phyloP scores from a whole-genome alignment of 1,140 invertebrate species.

The Pectinophora gossypiella region DNA sequence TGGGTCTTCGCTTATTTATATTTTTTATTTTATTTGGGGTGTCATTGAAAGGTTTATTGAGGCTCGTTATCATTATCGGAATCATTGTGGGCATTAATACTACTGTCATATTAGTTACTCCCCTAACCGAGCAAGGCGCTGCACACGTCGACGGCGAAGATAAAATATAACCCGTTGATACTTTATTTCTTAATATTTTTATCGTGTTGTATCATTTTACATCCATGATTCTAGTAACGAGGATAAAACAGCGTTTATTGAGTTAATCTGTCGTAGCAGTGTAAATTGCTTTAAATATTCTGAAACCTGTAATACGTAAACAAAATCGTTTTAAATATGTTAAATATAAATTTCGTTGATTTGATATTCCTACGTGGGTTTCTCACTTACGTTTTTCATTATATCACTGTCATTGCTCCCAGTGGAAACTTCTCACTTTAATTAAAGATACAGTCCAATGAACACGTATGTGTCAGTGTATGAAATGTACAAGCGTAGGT shows the following conservation, averaged over 20 bases:
- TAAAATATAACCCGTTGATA: constrained; percentile 1
- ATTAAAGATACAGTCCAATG: too few relatives aligned
- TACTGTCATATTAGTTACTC: constrained; percentile 43
- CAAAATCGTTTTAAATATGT: too few relatives aligned
- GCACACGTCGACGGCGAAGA: not conserved
- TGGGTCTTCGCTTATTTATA: constrained; percentile 20
- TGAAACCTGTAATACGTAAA: too few relatives aligned
- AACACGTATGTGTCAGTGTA: too few relatives aligned
- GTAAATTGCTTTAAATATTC: too few relatives aligned
- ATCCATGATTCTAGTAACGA: not conserved
- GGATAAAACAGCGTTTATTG: not conserved
- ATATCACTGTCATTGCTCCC: too few relatives aligned
- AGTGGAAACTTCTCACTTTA: too few relatives aligned
- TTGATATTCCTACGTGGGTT: too few relatives aligned
- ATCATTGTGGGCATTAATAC: constrained; percentile 49
- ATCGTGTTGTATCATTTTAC: constrained; percentile 1
- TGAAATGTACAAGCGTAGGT: too few relatives aligned
- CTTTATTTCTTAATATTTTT: constrained; percentile 6
- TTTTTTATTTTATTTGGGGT: constrained; percentile 29
- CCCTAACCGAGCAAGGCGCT: constrained; percentile 8
- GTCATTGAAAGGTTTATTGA: constrained; percentile 33
- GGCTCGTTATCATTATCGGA: constrained; percentile 47
- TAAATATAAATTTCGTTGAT: too few relatives aligned
- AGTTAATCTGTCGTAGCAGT: not conserved
- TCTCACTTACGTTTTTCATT: too few relatives aligned